phyloP scores from a whole-genome alignment of 2,797 vertebrate species.

The Morus bassanus region DNA sequence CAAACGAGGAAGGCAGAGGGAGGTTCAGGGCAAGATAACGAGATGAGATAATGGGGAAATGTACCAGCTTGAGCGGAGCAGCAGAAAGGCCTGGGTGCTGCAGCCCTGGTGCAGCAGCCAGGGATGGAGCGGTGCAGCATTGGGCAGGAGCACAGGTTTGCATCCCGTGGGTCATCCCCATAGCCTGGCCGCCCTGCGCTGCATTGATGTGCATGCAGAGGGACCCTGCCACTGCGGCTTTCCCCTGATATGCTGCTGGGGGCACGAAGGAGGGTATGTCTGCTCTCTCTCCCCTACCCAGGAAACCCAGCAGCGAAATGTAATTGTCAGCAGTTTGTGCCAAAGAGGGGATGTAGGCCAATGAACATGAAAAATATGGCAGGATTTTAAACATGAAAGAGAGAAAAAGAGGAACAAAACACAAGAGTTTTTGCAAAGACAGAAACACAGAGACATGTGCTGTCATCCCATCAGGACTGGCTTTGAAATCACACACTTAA shows the following conservation, averaged over 20 bases:
- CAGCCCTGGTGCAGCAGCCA: not conserved
- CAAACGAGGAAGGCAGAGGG: not conserved
- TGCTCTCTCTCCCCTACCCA: not conserved
- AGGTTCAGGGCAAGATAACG: rapidly evolving
- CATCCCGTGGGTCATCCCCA: rapidly evolving
- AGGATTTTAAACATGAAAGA: not conserved
- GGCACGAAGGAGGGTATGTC: not conserved
- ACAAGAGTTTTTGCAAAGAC: not conserved
- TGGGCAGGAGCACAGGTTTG: not conserved
- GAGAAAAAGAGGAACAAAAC: not conserved
- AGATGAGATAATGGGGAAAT: rapidly evolving
- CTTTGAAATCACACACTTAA: not conserved
- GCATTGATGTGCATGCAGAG: not conserved
- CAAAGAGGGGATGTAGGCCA: not conserved
- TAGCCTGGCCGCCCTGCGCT: not conserved
- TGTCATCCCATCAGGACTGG: not conserved
- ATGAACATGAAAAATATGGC: not conserved
- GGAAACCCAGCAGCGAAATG: not conserved
- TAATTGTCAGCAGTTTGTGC: not conserved
- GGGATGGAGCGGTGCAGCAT: rapidly evolving
- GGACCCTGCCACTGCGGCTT: not conserved
- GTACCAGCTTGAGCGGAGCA: not conserved
- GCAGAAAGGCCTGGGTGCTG: not conserved
- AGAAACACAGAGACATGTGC: not conserved
- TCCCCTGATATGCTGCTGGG: rapidly evolving